A percentile compares a stretch with the other conserved stretches of the same genome.
Conservation (phyloP, 2,797 vertebrate genomes). For the Muscicapa striata region DNA sequence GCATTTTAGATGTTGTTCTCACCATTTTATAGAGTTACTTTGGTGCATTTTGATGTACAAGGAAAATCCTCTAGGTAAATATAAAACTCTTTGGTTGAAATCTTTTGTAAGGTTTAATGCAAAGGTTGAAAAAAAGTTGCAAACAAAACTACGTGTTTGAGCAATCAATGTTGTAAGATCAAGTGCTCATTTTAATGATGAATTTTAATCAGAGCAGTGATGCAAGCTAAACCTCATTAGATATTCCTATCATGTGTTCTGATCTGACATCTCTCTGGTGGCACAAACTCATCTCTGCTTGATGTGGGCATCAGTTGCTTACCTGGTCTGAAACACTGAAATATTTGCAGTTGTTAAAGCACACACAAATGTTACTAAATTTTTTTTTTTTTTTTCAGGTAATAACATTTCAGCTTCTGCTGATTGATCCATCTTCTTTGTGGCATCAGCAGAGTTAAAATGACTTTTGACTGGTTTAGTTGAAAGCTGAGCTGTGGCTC, state of each 20-base stretch:
- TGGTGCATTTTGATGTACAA: neutral
- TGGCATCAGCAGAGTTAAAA: neutral
- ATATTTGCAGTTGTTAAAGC: neutral
- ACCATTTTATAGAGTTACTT: neutral
- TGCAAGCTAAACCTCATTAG: conserved; percentile 8
- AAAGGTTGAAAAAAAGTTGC: neutral
- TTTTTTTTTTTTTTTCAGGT: neutral
- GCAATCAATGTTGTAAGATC: neutral
- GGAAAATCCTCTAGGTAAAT: neutral
- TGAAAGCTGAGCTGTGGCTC: neutral
- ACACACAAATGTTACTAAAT: neutral
- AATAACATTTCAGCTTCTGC: neutral
- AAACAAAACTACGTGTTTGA: neutral
- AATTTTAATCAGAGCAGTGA: conserved; percentile 20
- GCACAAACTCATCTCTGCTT: neutral
- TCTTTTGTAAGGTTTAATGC: neutral
- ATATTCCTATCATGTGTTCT: neutral
- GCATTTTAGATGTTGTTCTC: neutral
- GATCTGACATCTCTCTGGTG: neutral
- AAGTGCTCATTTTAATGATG: neutral
- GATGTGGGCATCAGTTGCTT: neutral
- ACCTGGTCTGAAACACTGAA: neutral
- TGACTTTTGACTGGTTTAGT: neutral
- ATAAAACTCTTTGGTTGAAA: neutral
- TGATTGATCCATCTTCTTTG: neutral